Base-by-base conservation (phyloP, 2,113 vertebrate species). In the Istiophorus platypterus region DNA sequence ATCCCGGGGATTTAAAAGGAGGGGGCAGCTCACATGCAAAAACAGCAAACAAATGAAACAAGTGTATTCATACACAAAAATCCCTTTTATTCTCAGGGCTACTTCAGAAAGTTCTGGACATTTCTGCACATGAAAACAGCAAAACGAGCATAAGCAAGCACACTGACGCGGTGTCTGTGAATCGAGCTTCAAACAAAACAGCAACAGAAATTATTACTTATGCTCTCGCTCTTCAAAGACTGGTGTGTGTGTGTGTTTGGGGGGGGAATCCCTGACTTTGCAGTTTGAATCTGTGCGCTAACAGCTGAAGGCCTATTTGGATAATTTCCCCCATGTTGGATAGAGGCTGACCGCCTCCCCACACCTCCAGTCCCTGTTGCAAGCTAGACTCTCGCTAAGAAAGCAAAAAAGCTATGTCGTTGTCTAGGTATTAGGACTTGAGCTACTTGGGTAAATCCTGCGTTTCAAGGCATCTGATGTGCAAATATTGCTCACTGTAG, bases 41-140 rank as follows among this genome's bases (percentile, higher is more conserved):
- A 64, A 22, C 37, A 56, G 22, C 10, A 42, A 26, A 29, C 1
- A 15, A 8, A 14, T 63, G 41, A 51, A 57, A 69, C 31, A 39
- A 73, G 2, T 51, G 77, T 13, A 49, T 51, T 26, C 37, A 65
- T 29, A 41, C 27, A 56, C 49, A 26, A 69, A 73, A 49, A 34
- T 24, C 27, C 5, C 29, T 9, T 62, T 51, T 27, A 34, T 8
- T 7, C 56, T 29, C 13, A 20, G 31, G 39, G 22, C 34, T 24
- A 14, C 73, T 80, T 80, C 77, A 67, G 77, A 72, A 61, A 27
- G 26, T 17, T 51, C 20, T 52, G 61, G 56, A 70, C 34, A 63
- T 72, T 66, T 62, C n/a, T 52, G 2, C 51, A 67, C 54, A 81
- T 63, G 39, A 73, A 69, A 85, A 77, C 49, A 14, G 2, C 17